Conservation (phyloP, 23 tunicate species). For the Ciona savignyi region DNA sequence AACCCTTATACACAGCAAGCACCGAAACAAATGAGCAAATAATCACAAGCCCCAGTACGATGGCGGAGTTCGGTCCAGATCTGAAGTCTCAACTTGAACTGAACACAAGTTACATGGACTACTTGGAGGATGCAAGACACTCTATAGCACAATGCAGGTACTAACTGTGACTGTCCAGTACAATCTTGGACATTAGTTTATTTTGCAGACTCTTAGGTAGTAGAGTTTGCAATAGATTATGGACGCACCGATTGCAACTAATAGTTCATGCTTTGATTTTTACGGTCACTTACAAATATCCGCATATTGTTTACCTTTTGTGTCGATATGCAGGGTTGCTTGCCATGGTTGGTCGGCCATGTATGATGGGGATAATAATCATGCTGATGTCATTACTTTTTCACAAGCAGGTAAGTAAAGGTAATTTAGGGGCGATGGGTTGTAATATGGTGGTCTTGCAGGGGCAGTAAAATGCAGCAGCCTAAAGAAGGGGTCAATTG, state of each 20-base stretch:
- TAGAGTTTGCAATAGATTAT: too few relatives aligned
- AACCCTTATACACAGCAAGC: not conserved
- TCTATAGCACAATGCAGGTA: constrained; percentile 62
- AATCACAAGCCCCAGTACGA: constrained; percentile 60
- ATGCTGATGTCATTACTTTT: not conserved
- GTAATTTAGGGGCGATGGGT: too few relatives aligned
- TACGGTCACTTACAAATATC: too few relatives aligned
- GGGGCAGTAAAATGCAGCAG: not conserved
- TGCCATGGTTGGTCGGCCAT: constrained; percentile 69
- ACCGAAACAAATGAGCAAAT: not conserved
- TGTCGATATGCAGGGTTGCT: constrained; percentile 42
- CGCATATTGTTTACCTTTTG: not conserved
- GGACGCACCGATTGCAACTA: too few relatives aligned
- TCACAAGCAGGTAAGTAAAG: not conserved
- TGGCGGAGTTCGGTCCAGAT: constrained; percentile 95
- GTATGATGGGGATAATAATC: constrained; percentile 55
- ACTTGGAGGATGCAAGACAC: constrained; percentile 67
- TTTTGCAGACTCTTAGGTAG: too few relatives aligned
- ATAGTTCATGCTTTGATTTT: too few relatives aligned
- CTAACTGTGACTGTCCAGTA: too few relatives aligned
- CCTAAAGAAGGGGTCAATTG: too few relatives aligned
- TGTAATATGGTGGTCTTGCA: not conserved
- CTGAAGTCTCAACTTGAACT: constrained; percentile 57
- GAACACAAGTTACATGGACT: constrained; percentile 91
- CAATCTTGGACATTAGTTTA: too few relatives aligned